Evolutionary conservation across 2,888 invertebrate genomes (phyloP).

Genomic region (Entomobrya proxima): DNA sequence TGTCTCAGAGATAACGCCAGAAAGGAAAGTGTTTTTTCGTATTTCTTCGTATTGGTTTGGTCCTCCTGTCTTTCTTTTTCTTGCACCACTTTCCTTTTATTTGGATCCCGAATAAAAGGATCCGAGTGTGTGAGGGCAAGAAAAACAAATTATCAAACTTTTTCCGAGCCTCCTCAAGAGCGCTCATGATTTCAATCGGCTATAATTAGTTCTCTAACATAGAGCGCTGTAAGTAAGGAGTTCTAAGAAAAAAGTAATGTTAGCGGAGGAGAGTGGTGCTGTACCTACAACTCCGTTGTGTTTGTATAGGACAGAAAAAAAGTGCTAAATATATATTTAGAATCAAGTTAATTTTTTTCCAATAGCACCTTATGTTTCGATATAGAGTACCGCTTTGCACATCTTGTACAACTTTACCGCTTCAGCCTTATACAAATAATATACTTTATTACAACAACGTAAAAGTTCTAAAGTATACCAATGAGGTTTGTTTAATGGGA

Average conservation of each 20-base stretch:
- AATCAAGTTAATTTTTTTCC: conserved; percentile 2
- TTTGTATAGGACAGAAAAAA: background rate
- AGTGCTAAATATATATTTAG: background rate
- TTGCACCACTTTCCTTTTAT: background rate
- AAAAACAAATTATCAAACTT: conserved; percentile 68
- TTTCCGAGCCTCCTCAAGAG: conserved; percentile 46
- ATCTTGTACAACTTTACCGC: background rate
- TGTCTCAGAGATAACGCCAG: background rate
- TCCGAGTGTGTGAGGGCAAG: conserved; percentile 50
- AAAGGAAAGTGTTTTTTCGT: conserved; percentile 25
- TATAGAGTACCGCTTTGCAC: background rate
- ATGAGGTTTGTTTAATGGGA: conserved; percentile 58
- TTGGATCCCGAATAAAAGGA: conserved; percentile 2
- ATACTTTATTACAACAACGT: conserved; percentile 27
- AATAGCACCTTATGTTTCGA: background rate
- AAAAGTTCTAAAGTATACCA: conserved; percentile 11
- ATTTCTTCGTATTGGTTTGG: too few species aligned
- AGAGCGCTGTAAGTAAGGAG: background rate
- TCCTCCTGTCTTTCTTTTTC: background rate
- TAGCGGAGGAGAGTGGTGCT: too few species aligned
- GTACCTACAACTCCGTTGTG: too few species aligned
- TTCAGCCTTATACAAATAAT: conserved; percentile 9
- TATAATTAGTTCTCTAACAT: conserved; percentile 61
- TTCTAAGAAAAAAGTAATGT: conserved; percentile 15
- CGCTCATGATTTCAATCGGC: conserved; percentile 68